Percentiles rank a stretch among this genome's conserved stretches.
phyloP scores from a whole-genome alignment of 2,888 invertebrate genomes.

The Ashinkailepas kermadecensis region DNA sequence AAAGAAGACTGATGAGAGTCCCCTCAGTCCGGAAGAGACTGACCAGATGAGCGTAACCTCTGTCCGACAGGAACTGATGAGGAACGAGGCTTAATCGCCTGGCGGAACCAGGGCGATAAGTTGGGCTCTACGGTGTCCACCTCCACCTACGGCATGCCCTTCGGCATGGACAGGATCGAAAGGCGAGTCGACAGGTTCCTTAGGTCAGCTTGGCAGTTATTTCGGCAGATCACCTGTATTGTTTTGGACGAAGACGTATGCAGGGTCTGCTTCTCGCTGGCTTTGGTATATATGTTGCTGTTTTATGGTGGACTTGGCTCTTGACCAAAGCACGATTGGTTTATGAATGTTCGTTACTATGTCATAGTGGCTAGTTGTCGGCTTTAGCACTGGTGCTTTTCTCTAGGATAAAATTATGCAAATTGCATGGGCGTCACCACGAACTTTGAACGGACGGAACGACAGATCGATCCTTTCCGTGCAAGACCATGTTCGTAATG shows the following conservation, averaged over 20 bases:
- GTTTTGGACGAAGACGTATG: background rate
- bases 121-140: conserved; percentile 38
- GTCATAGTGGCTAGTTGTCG: too few relatives aligned
- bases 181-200: conserved; percentile 14
- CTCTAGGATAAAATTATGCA: too few relatives aligned
- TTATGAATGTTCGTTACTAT: too few relatives aligned
- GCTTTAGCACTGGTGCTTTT: too few relatives aligned
- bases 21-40: too few relatives aligned
- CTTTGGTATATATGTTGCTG: background rate
- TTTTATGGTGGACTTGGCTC: background rate
- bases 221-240: too few relatives aligned
- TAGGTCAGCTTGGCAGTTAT: background rate
- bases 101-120: conserved; percentile 57
- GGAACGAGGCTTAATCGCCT: conserved; percentile 66
- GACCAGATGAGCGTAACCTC: too few relatives aligned
- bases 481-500: too few relatives aligned
- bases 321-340: background rate
- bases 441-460: too few relatives aligned
- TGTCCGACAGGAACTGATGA: conserved; percentile 54
- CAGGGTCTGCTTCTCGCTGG: background rate
- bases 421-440: too few relatives aligned
- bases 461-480: too few relatives aligned
- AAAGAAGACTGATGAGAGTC: too few relatives aligned
- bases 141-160: conserved; percentile 32
- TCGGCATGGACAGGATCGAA: conserved; percentile 29